Evolutionary conservation across 2,888 invertebrate species (phyloP).

Genomic region (Tridacna gigas): DNA sequence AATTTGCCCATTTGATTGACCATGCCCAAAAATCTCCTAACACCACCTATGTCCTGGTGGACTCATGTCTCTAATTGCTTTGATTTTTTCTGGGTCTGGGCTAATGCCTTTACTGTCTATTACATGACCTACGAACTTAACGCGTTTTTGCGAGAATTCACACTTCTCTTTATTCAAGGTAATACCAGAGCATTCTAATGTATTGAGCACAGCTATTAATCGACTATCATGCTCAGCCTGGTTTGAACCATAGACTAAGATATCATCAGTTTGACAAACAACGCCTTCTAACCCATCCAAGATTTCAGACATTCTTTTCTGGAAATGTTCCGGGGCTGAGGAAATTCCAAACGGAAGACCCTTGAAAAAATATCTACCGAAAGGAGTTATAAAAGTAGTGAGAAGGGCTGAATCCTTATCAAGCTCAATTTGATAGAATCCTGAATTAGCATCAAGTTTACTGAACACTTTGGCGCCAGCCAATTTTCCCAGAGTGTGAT

Average conservation of each 20-base stretch:
- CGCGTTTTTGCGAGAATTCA: constrained; percentile 44
- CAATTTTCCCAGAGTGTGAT: constrained; percentile 55
- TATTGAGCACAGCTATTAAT: constrained; percentile 27
- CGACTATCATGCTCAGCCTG: constrained; percentile 53
- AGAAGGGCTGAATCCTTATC: constrained; percentile 33
- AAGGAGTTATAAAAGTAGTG: constrained; percentile 56
- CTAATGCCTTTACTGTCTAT: constrained; percentile 36
- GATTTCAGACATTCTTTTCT: constrained; percentile 50
- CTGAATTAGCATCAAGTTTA: no score
- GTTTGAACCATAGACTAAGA: constrained; percentile 40
- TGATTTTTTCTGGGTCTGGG: constrained; percentile 48
- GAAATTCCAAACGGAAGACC: constrained; percentile 47
- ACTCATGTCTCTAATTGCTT: constrained; percentile 24
- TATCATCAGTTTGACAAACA: constrained; percentile 60
- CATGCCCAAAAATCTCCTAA: constrained; percentile 45
- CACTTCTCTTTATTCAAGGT: constrained; percentile 62
- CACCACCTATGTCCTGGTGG: constrained; percentile 17
- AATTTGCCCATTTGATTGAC: constrained; percentile 53
- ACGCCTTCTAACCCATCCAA: constrained; percentile 48
- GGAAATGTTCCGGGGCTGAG: no score
- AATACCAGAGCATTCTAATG: constrained; percentile 41
- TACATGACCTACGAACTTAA: constrained; percentile 56
- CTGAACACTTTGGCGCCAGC: no score
- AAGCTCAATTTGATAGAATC: no score
- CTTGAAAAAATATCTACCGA: constrained; percentile 53